A percentile compares a stretch with the other conserved stretches of the same genome.
phyloP scores from a whole-genome alignment of 2,113 vertebrate species.

The Pseudorhombus dupliciocellatus region DNA sequence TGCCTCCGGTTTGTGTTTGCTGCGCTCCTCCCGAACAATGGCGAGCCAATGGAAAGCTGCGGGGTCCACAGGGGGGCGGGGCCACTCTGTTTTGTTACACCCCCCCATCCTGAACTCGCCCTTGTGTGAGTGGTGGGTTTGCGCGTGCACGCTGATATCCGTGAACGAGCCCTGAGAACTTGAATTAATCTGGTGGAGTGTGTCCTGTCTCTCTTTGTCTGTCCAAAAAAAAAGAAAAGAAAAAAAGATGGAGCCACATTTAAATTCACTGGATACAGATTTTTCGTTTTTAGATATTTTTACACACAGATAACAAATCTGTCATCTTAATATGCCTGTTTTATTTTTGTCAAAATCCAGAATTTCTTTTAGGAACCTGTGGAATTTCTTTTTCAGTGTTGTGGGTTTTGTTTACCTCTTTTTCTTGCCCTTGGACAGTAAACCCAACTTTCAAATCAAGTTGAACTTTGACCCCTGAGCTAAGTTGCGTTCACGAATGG shows the following conservation, averaged over 20 bases:
- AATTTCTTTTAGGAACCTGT: no score
- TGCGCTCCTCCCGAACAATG: slow-evolving; percentile 57
- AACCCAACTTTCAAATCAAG: neutral
- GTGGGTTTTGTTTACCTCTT: slow-evolving; percentile 25
- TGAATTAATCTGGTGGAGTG: slow-evolving; percentile 13
- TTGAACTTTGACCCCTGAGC: neutral
- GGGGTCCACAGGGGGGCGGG: slow-evolving; percentile 62
- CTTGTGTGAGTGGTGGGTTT: slow-evolving; percentile 14
- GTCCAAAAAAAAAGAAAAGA: neutral
- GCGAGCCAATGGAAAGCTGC: slow-evolving; percentile 70
- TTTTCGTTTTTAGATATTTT: neutral
- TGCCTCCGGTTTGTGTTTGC: slow-evolving; percentile 67
- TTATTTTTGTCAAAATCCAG: no score
- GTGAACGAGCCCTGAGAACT: neutral
- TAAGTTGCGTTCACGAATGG: neutral
- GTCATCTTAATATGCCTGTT: no score
- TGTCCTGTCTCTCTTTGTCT: slow-evolving; percentile 17
- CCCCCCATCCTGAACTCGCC: neutral
- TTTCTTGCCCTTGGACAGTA: neutral
- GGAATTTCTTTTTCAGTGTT: neutral
- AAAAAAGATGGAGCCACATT: neutral
- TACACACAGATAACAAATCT: no score
- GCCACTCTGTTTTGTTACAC: neutral
- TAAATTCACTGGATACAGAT: neutral
- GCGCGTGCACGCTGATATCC: neutral